Conservation (phyloP, 2,888 invertebrate species). For the Pantelozetes paolii region DNA sequence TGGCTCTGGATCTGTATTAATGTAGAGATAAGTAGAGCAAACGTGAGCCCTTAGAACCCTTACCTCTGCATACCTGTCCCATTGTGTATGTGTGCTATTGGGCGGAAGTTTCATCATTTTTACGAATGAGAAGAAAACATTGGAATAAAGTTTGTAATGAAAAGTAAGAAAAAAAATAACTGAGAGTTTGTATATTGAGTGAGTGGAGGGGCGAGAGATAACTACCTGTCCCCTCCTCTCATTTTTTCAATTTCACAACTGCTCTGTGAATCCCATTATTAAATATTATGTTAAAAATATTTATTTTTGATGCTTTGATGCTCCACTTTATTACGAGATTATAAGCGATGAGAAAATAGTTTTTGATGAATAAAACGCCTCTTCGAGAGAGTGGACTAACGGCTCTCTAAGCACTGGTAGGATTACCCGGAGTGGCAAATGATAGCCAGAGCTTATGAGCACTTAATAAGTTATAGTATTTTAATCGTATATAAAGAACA, state of each 20-base stretch:
- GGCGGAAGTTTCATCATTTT: constrained; percentile 34
- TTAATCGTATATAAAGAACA: constrained; percentile 33
- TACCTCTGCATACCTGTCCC: neutral
- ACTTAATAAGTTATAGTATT: neutral
- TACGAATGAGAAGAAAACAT: neutral
- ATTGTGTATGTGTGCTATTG: neutral
- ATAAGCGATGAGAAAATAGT: neutral
- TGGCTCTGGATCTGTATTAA: neutral
- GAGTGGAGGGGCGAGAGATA: neutral
- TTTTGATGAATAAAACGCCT: neutral
- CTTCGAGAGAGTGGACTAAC: neutral
- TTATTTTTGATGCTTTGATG: neutral
- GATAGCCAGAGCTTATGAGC: neutral
- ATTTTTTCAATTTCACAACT: neutral
- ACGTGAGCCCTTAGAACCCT: constrained; percentile 2
- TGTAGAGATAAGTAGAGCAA: constrained; percentile 32
- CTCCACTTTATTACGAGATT: neutral
- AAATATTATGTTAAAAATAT: constrained; percentile 29
- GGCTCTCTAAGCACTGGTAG: neutral
- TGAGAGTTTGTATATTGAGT: neutral
- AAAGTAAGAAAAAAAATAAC: neutral
- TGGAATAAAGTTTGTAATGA: neutral
- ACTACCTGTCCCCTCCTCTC: neutral
- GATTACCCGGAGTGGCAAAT: constrained; percentile 34
- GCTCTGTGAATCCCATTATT: constrained; percentile 6